These are phyloP conservation scores for Eilema depressum DNA, from an alignment of 2,888 invertebrate species.

Conservation along the genomic window DNA sequence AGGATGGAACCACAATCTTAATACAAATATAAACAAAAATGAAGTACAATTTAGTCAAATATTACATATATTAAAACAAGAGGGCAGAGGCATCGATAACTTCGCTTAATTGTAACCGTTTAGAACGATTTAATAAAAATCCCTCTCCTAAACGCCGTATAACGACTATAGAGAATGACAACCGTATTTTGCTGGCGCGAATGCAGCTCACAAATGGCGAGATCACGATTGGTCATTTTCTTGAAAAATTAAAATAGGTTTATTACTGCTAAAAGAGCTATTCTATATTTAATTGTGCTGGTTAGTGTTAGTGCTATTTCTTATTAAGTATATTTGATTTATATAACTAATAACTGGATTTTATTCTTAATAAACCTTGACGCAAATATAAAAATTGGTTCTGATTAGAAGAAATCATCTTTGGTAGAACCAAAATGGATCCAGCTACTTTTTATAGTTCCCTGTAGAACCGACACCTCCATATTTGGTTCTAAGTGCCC, in stretches of 20 bases:
- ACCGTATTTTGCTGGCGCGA: not conserved
- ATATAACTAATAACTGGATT: no score
- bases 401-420: no score
- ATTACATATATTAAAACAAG: not conserved
- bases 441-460: no score
- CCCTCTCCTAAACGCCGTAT: not conserved
- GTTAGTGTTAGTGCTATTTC: no score
- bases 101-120: not conserved
- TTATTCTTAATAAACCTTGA: no score
- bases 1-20: not conserved
- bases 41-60: not conserved
- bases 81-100: not conserved
- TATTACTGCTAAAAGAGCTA: no score
- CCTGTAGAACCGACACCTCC: no score
- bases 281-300: no score
- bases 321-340: no score
- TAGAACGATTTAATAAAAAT: constrained; percentile 1
- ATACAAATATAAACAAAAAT: not conserved
- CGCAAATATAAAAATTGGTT: no score
- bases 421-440: no score
- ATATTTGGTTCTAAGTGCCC: no score
- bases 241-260: not conserved
- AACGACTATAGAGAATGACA: not conserved
- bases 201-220: not conserved
- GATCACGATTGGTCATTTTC: not conserved